phyloP scores from a whole-genome alignment of 2,888 invertebrate species.

The Dolichopus griseipennis region DNA sequence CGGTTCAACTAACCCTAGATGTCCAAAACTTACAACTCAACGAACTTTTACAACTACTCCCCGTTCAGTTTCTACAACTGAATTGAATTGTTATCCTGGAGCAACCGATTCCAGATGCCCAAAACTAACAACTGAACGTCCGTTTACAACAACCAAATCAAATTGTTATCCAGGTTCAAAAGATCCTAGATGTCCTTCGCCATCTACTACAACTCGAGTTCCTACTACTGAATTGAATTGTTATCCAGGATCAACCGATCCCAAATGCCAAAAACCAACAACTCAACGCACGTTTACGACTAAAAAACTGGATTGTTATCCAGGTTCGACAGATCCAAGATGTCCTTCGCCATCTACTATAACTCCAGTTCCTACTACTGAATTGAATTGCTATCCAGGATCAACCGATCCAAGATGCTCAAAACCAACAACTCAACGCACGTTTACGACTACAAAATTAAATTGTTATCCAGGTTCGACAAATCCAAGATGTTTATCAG shows the following conservation, averaged over 20 bases:
- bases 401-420: constrained; percentile 34
- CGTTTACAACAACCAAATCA: constrained; percentile 23
- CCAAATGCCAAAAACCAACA: constrained; percentile 30
- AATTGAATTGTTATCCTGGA: constrained; percentile 27
- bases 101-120: constrained; percentile 34
- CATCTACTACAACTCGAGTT: neutral
- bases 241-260: constrained; percentile 37
- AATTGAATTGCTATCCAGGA: constrained; percentile 25
- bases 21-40: constrained; percentile 26
- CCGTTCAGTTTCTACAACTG: constrained; percentile 23
- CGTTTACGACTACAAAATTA: constrained; percentile 24
- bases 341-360: constrained; percentile 25
- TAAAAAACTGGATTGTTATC: constrained; percentile 28
- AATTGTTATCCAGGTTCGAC: constrained; percentile 31
- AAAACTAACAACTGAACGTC: constrained; percentile 24
- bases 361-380: constrained; percentile 26
- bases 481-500: constrained; percentile 27
- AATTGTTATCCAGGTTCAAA: constrained; percentile 30
- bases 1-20: constrained; percentile 31
- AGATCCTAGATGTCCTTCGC: constrained; percentile 22
- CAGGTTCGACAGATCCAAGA: constrained; percentile 30
- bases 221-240: constrained; percentile 26
- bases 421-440: constrained; percentile 11
- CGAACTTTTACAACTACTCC: constrained; percentile 7
- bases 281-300: constrained; percentile 24